Conservation (phyloP, 2,888 invertebrate genomes). For the Leucophenga montana region DNA sequence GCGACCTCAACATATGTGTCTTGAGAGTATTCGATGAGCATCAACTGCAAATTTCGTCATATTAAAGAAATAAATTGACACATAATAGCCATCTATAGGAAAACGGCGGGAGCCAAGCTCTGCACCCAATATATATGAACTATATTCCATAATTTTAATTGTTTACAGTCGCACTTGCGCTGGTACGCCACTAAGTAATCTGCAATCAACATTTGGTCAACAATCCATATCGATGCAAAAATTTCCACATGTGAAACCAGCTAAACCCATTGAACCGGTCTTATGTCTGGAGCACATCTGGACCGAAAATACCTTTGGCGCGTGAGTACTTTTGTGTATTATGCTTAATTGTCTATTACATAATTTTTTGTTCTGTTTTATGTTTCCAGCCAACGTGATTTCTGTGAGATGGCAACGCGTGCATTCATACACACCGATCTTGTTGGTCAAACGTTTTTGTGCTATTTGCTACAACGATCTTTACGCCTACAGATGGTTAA, state of each 20-base stretch:
- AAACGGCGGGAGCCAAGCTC: too few relatives aligned
- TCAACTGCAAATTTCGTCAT: too few relatives aligned
- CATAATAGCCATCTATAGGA: too few relatives aligned
- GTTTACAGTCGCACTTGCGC: conserved; percentile 63
- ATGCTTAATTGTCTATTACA: not conserved
- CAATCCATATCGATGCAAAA: conserved; percentile 72
- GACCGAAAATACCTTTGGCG: conserved; percentile 81
- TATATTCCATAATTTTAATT: conserved; percentile 9
- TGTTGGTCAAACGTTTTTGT: conserved; percentile 87
- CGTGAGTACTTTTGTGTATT: conserved; percentile 61
- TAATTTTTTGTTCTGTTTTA: not conserved
- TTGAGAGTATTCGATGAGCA: too few relatives aligned
- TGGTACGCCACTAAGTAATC: conserved; percentile 67
- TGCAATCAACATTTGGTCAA: conserved; percentile 69
- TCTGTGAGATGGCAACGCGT: conserved; percentile 79
- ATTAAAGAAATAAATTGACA: too few relatives aligned
- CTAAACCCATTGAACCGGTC: conserved; percentile 85
- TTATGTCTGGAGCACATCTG: conserved; percentile 92
- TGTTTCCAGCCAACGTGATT: conserved; percentile 73
- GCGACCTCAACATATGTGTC: too few relatives aligned
- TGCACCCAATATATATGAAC: not conserved
- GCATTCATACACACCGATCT: conserved; percentile 90
- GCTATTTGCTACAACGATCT: conserved; percentile 79
- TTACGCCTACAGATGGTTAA: conserved; percentile 74
- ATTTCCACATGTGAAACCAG: conserved; percentile 74